phyloP scores from a whole-genome alignment of 1,140 invertebrate species.

The Diachasmimorpha longicaudata region DNA sequence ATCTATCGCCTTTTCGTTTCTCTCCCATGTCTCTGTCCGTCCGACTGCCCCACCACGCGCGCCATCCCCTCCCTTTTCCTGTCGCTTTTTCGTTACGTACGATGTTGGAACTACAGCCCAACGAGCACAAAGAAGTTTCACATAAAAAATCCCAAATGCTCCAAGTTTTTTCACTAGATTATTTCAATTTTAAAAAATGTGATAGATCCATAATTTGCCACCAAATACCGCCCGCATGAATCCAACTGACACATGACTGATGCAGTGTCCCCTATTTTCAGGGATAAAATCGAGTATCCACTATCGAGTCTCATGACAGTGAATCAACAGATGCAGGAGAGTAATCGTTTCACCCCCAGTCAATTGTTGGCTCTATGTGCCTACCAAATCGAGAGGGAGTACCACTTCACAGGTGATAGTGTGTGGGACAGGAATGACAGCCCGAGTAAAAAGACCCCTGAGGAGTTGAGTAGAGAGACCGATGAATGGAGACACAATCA shows the following conservation, averaged over 20 bases:
- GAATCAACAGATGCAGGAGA: conserved; percentile 15
- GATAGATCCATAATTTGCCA: too few relatives aligned
- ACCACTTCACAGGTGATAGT: conserved; percentile 48
- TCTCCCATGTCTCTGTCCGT: too few relatives aligned
- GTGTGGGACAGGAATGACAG: conserved; percentile 33
- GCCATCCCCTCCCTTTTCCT: too few relatives aligned
- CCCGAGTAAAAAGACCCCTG: background rate
- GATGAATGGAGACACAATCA: background rate
- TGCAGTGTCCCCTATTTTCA: conserved; percentile 39
- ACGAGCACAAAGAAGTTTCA: too few relatives aligned
- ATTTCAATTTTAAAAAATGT: too few relatives aligned
- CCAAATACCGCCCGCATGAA: background rate
- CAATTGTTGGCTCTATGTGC: conserved; percentile 47
- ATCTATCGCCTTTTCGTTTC: too few relatives aligned
- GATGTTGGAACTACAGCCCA: too few relatives aligned
- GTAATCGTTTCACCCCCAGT: conserved; percentile 25
- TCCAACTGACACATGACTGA: background rate
- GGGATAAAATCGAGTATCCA: conserved; percentile 37
- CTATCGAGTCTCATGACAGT: conserved; percentile 40
- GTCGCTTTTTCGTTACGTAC: too few relatives aligned
- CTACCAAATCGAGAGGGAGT: conserved; percentile 47
- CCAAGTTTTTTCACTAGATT: too few relatives aligned
- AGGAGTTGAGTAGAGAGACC: background rate
- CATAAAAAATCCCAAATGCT: too few relatives aligned
- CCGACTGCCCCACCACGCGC: too few relatives aligned